Evolutionary conservation across 1,140 invertebrate species (phyloP), one percentile per base, ranked within the genome.

Genomic region (Drosophila murphyi): DNA sequence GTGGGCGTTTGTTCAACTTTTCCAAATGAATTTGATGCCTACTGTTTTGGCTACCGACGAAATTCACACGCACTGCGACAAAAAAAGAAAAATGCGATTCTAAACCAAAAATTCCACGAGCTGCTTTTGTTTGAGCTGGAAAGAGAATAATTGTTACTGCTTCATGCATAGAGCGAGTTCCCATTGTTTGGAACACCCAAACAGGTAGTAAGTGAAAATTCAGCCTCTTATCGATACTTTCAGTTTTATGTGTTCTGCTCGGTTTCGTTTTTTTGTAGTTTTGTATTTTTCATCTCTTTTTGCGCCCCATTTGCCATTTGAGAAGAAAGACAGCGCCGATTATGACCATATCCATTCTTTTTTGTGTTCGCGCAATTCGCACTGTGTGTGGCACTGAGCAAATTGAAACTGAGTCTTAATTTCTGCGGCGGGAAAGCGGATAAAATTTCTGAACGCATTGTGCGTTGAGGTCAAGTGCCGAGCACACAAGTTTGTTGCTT

Each of bases 381-480:
- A 32, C 64, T 57, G 81, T 87, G 83, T 88, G 83, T 88, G 85
- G 82, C 70, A 51, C 39, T 64, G 64, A 64, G 76, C 70, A 72
- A 88, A 88, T 83, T 88, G 76, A 83, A 83, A 83, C 80, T 78
- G 78, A 67, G 68, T 64, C 63, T 85, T 80, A 72, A 64, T 71
- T 78, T 78, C 34, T 81, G 72, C 62, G 60, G 62, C 65, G 73
- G 79, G 83, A 88, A 88, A 88, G 83, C 83, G 83, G 73, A 50
- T 69, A 89, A 87, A 88, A 88, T 87, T 61, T 72, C 56, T 39
- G 52, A 41, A 52, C 43, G 69, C 65, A 70, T 75, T 75, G 72
- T 80, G 50, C 56, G 69, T 72, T 74, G 83, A 60, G 82, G 85
- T 88, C 83, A 88, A 88, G 83, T 88, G 83, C 75, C 72, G 47